Evolutionary conservation across 2,888 invertebrate genomes (phyloP), one percentile per base, ranked within the genome.

Genomic region (Myathropa florea): DNA sequence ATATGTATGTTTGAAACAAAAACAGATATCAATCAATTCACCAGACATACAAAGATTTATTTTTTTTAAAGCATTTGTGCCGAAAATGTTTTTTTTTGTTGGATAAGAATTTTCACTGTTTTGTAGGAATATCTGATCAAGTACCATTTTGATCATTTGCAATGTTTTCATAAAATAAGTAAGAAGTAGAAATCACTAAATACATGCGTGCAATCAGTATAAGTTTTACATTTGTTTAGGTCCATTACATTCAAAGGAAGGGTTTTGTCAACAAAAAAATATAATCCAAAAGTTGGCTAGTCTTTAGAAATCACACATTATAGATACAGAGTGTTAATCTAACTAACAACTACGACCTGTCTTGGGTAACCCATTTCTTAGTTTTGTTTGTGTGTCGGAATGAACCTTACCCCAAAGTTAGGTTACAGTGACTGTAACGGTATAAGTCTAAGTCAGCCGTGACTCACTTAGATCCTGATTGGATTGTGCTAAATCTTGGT

Each of bases 231-330:
- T 77, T 85, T 77, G 53, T 60, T 84, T 82, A 85, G 85, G 85
- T 85, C 85, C 85, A 85, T 85, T 36, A 64, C 82, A 85, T 85
- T 77, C 77, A 65, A 23, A 64, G 63, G 57, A 60, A 46, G 64
- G 24, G 7, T 36, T 39, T 39, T 33, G 1, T 33, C 10, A 33
- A 33, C 4, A 18, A 46, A 39, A 6, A 39, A 18, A 46, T 0
- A 18, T 46, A 46, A 46, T 6, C n/a, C 18, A 46, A 46, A 18
- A 46, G 7, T 7, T 46, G 7, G 0, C 46, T n/a, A 2, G 14
- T 6, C 28, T 0, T 3, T 59, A 14, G 3, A 9, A 18, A 55
- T 3, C 21, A 23, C 18, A 55, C 23, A 55, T 9, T 18, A 55
- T 18, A 18, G 55, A 10, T 0, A 33, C 6, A 33, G 6, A 1